Conservation (phyloP, 2,797 vertebrate species). For the Ciconia nigra region DNA sequence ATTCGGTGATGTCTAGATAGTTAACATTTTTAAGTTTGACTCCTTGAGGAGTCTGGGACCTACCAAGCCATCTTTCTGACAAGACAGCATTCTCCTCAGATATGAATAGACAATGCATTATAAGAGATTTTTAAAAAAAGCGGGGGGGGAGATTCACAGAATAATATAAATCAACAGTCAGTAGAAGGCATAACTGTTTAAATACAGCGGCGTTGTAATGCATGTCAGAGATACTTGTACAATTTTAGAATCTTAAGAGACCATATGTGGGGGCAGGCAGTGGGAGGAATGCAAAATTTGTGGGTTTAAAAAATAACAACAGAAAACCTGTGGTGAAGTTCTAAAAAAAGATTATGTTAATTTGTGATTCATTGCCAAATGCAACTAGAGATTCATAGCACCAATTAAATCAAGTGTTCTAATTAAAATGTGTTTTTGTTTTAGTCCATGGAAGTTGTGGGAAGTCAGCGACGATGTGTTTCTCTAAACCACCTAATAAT, state of each 20-base stretch:
- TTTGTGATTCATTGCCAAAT: conserved; percentile 54
- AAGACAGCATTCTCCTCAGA: not conserved
- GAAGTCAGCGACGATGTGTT: not conserved
- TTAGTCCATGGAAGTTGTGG: not conserved
- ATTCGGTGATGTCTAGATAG: not conserved
- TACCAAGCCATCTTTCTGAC: not conserved
- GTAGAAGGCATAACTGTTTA: conserved; percentile 19
- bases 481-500: not conserved
- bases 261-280: conserved; percentile 45
- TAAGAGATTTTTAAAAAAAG: not conserved
- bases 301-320: conserved; percentile 54
- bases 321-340: conserved; percentile 6
- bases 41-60: not conserved
- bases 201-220: conserved; percentile 32
- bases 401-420: conserved; percentile 17
- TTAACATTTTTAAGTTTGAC: not conserved
- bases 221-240: not conserved
- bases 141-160: not conserved
- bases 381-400: not conserved
- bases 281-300: conserved; percentile 56
- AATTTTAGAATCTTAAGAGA: conserved; percentile 46
- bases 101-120: not conserved
- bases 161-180: not conserved
- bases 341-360: conserved; percentile 50
- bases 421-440: conserved; percentile 35